A percentile compares a stretch with the other conserved stretches of the same genome.
phyloP scores from a whole-genome alignment of 2,113 vertebrate species.

The Psittacula cyanocephala region DNA sequence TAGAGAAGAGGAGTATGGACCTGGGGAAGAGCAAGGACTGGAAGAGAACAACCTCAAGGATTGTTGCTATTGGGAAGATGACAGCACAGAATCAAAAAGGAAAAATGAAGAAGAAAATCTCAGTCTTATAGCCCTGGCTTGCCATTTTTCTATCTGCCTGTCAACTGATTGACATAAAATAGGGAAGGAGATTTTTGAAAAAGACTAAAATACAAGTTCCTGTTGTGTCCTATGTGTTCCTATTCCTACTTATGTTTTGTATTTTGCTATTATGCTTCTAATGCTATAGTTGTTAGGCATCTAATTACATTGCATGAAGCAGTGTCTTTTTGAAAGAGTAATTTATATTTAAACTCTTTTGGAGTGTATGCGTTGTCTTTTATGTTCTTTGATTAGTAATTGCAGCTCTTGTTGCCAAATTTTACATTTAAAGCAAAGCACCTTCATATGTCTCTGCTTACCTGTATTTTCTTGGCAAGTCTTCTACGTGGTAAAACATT shows the following conservation, averaged over 20 bases:
- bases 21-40: neutral
- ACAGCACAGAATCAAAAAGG: neutral
- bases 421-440: neutral
- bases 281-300: neutral
- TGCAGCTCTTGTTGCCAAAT: neutral
- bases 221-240: neutral
- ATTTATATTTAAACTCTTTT: conserved; percentile 1
- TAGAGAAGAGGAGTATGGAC: neutral
- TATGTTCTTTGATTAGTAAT: conserved; percentile 11
- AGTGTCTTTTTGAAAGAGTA: neutral
- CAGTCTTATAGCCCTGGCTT: neutral
- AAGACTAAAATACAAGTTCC: neutral
- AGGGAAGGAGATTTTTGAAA: neutral
- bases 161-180: neutral
- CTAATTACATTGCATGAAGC: neutral
- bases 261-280: neutral
- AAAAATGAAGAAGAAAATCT: neutral
- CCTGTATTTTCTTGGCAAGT: neutral
- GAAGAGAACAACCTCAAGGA: neutral
- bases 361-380: neutral
- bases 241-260: neutral
- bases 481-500: neutral
- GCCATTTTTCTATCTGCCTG: neutral
- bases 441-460: neutral
- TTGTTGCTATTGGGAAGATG: neutral